Base-by-base conservation (phyloP, 2,797 vertebrate genomes). In the Cossypha dichroa region DNA sequence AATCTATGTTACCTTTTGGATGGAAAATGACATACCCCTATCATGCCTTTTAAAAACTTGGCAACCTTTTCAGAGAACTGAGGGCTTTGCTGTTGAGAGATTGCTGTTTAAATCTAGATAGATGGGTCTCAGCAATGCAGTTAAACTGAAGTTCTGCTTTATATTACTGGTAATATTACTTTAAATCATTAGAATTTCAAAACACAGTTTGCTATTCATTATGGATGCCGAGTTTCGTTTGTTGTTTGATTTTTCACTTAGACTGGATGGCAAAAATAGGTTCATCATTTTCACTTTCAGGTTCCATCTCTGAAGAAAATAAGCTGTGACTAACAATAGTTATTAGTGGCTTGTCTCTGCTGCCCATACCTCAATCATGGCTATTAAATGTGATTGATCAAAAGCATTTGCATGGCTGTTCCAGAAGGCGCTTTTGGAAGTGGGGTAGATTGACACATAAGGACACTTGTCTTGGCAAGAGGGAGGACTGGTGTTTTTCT, bases 201-300 rank as follows among this genome's bases (percentile, higher is more conserved):
- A 96, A 70, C 58, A 76, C 81, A 77, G 67, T 90, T 96, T 93
- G 59, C 85, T 92, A 18, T 90, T 96, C 75, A 88, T 95, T 94
- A 91, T 25, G 52, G 82, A 52, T 90, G 90, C 76, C 41, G 3
- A 40, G 40, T 78, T 94, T 78, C 1, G n/a, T 95, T 96, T 92
- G 81, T 83, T 83, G 68, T 59, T 86, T 96, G 82, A 93, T 95
- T 91, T 95, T 95, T 93, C 85, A 94, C 69, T 96, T 93, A 90
- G 73, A 14, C 38, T 88, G 63, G 63, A 79, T 81, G 45, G 64
- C 70, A 76, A 88, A 95, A 94, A 90, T 82, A 85, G 52, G 88
- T 84, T 94, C 74, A 84, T 97, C 40, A 79, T 91, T 94, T 95
- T 86, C 77, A 60, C 81, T 96, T 93, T 83, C 60, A 86, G 77